Base-by-base conservation (phyloP, 30 jellyfish, hydroid and myxozoan species). In the Hydractinia echinata region DNA sequence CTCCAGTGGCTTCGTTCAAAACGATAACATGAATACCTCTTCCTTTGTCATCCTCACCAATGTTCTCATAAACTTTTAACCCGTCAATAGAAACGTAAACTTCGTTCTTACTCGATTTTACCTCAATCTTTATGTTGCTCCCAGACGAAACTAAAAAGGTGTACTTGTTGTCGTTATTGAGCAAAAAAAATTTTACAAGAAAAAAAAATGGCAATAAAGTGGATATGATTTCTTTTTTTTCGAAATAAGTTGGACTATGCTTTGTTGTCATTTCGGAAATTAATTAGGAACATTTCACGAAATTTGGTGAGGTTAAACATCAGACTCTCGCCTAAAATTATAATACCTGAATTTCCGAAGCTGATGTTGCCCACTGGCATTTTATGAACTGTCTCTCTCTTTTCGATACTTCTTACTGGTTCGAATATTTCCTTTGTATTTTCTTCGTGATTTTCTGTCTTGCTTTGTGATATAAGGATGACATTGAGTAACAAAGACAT, bases 71-170 rank as follows among this genome's bases (percentile, higher is more conserved):
- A 16, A 86, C 95, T 39, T 91, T 83, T 6, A 94, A 70, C 0
- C 99, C 99, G 83, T 94, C 96, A 30, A 88, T 87, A 4, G 99
- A 77, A 58, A 94, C 99, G 67, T 94, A 88, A 10, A 94, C 99
- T 8, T 73, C 84, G 8, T 85, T 89, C 67, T 85, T 86, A 55
- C 97, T 72, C 10, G 99, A 88, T 60, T 90, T 84, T 7, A 94
- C 99, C 81, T 94, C 99, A 48, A 94, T 79, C 18, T 48, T 68
- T 39, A 21, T 69, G 51, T 18, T 62, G 44, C 53, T 44, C 8
- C 44, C 84, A 56, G 81, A 69, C 9, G 74, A 20, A 14, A 51
- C 74, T 64, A 11, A 58, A 58, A 16, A 58, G 69, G 69, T 11
- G 19, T 58, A 58, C 15, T 11, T 30, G 44, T 30, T 30, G 44